Evolutionary conservation across 2,888 invertebrate genomes (phyloP).

Genomic region (Polymixis flavicincta): DNA sequence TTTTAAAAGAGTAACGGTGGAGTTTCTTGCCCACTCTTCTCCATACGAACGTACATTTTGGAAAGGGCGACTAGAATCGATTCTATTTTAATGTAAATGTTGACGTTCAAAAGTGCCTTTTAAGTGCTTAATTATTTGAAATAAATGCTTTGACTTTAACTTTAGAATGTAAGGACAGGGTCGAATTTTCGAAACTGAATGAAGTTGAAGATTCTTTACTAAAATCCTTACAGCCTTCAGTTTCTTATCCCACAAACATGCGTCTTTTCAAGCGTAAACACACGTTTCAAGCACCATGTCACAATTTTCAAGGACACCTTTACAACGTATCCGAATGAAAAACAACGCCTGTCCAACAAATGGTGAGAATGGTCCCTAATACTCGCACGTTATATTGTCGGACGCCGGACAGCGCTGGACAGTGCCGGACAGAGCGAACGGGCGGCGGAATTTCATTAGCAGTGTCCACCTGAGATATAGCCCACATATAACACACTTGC

Average conservation of each 20-base stretch:
- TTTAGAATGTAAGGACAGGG: no score
- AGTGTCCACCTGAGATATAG: slow-evolving; percentile 51
- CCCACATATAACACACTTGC: slow-evolving; percentile 34
- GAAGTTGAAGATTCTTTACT: not conserved
- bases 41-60: no score
- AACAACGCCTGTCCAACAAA: slow-evolving; percentile 10
- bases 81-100: no score
- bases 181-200: no score
- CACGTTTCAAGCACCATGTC: not conserved
- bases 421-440: slow-evolving; percentile 7
- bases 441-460: slow-evolving; percentile 57
- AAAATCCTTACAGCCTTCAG: not conserved
- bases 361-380: slow-evolving; percentile 14
- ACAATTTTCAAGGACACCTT: not conserved
- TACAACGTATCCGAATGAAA: slow-evolving; percentile 1
- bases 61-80: no score
- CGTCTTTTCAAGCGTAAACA: not conserved
- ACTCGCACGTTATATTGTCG: slow-evolving; percentile 31
- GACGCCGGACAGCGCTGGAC: slow-evolving; percentile 18
- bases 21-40: no score
- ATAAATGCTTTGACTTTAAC: no score
- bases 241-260: not conserved
- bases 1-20: no score
- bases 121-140: no score
- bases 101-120: no score